Percentiles rank a stretch among this genome's conserved stretches.
Evolutionary conservation across 2,797 vertebrate species (phyloP).

Genomic region (Myotis myotis): DNA sequence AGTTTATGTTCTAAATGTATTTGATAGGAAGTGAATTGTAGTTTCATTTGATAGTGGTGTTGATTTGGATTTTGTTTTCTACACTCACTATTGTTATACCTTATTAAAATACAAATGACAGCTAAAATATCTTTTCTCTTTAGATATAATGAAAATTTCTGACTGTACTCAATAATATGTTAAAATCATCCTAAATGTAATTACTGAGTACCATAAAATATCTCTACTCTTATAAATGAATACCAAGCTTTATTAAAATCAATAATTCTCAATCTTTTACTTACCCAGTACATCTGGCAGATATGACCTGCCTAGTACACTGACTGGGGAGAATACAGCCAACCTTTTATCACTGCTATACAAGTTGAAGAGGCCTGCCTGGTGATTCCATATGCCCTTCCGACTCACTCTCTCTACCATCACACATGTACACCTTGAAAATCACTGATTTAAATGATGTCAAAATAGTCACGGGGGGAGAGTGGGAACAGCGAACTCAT

Average conservation of each 20-base stretch:
- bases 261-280: not conserved
- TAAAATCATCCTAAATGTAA: constrained; percentile 28
- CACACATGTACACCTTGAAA: not conserved
- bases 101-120: constrained; percentile 49
- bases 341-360: not conserved
- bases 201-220: constrained; percentile 30
- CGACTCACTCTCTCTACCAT: not conserved
- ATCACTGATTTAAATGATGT: not conserved
- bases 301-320: not conserved
- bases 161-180: not conserved
- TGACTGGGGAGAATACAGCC: not conserved
- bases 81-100: not conserved
- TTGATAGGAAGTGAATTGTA: not conserved
- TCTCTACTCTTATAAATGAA: not conserved
- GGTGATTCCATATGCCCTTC: not conserved
- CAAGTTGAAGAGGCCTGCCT: not conserved
- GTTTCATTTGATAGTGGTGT: not conserved
- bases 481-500: not conserved
- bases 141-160: constrained; percentile 39
- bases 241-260: not conserved
- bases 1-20: not conserved
- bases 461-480: not conserved
- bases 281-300: not conserved
- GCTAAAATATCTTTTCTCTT: constrained; percentile 10
- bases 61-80: constrained; percentile 19